Evolutionary conservation across 2,797 vertebrate genomes (phyloP), one percentile per base, ranked within the genome.

Genomic region (Spondyliosoma cantharus): DNA sequence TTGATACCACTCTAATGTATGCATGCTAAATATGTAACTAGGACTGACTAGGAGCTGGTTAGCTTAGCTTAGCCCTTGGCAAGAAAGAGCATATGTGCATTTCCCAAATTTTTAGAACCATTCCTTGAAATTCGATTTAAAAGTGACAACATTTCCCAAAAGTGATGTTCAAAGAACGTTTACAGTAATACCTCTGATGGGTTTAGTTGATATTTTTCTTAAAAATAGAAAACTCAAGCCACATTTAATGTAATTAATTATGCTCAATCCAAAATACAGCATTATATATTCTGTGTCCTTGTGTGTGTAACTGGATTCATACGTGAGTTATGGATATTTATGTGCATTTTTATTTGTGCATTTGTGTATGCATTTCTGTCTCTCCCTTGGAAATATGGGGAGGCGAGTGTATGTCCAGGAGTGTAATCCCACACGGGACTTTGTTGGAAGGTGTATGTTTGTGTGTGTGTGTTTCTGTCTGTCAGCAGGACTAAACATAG

Each of bases 401-500:
- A 84, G 13, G 13, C 16, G 72, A 52, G 14, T 56, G 45, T 67
- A 49, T 25, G 9, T 59, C 49, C 20, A n/a, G 27, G 3, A 61
- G 60, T 74, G 45, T 71, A 42, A 75, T 50, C 48, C 57, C 27
- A 61, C 24, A 46, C 12, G 4, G 32, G 57, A 78, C 42, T 80
- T 66, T 60, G 64, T 27, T 37, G 24, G 3, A 24, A 62, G 54
- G 59, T 58, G 53, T 54, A 29, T 42, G 45, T 46, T 54, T 63
- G 16, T 43, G 20, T 16, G n/a, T 52, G 43, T 71, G 27, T n/a
- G 5, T 16, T 20, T 58, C 37, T 72, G 71, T 80, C 61, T 78
- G 72, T 84, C 67, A 88, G 59, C 73, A 78, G 61, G 62, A 69
- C 82, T 84, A 83, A 88, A 85, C 84, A 62, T 79, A 74, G 76